Conservation (phyloP, 1,140 invertebrate genomes). For the Nautilus pompilius region DNA sequence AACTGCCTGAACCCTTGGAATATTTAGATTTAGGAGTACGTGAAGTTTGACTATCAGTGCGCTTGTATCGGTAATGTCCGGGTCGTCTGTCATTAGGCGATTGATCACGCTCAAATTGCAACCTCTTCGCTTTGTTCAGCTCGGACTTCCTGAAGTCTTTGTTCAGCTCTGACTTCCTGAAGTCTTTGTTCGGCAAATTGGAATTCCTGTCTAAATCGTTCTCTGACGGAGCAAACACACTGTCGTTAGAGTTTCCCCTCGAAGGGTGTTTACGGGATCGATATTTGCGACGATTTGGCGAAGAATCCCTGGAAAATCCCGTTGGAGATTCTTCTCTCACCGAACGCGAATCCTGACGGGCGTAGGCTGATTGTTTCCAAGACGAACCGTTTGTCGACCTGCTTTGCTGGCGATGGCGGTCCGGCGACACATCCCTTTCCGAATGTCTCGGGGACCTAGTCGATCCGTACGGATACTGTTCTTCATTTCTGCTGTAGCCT, state of each 20-base stretch:
- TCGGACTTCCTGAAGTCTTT: too few relatives aligned
- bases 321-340: not conserved
- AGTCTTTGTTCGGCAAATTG: slow-evolving; percentile 66
- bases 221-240: slow-evolving; percentile 30
- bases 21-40: not conserved
- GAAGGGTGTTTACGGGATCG: slow-evolving; percentile 12
- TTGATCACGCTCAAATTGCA: too few relatives aligned
- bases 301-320: slow-evolving; percentile 3
- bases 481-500: slow-evolving; percentile 11
- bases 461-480: slow-evolving; percentile 13
- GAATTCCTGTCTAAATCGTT: slow-evolving; percentile 23
- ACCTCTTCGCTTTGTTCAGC: too few relatives aligned
- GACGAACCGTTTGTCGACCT: not conserved
- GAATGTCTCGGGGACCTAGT: slow-evolving; percentile 8
- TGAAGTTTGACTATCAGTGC: not conserved
- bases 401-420: too few relatives aligned
- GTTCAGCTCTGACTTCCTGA: slow-evolving; percentile 72
- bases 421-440: slow-evolving; percentile 3
- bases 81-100: too few relatives aligned
- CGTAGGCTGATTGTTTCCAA: not conserved
- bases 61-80: too few relatives aligned
- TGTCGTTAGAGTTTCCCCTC: slow-evolving; percentile 27
- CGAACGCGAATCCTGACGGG: slow-evolving; percentile 5
- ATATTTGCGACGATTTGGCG: slow-evolving; percentile 9
- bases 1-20: slow-evolving; percentile 23